Evolutionary conservation across 2,797 vertebrate species (phyloP), one percentile per base, ranked within the genome.

Genomic region (Sebastes minor): DNA sequence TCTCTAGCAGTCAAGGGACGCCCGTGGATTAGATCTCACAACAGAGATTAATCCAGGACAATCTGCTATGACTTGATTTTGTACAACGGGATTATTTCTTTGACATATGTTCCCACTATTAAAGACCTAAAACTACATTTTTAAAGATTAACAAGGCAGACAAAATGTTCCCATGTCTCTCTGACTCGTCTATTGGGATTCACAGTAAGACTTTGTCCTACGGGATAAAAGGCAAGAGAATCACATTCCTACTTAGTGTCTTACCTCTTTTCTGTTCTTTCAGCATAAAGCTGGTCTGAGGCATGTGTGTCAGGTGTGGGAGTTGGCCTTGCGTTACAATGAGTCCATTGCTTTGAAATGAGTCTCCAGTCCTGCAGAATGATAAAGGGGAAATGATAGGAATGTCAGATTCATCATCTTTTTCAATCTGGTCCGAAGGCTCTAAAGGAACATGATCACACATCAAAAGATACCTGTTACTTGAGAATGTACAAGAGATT

Each of bases 21-120:
- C 16, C 32, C 33, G 33, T 82, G 86, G 91, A 92, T 91, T 91
- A 91, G 78, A 91, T 90, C 81, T 86, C 76, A 91, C 84, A 84
- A 65, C 69, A 64, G 66, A 89, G 82, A 92, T 92, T 89, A 90
- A 93, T 86, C 82, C 86, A 55, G 56, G 46, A 82, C 80, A 88
- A 87, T 89, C 90, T 88, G 79, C 55, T 74, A 77, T 59, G 77
- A 81, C 59, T 88, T 84, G 73, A 80, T 87, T 92, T 76, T 72
- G 20, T 57, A 80, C 78, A 88, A 87, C 23, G 7, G 71, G 86
- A 93, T 91, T 88, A 90, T 84, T 86, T 74, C 32, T 70, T 84
- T 55, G 63, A 88, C 88, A 87, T 82, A 79, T 84, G 83, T 82
- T 76, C 69, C 65, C 53, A 76, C 46, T 66, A 64, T 33, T 83